These are phyloP conservation scores for Antheraea assamensis DNA, from an alignment of 2,888 invertebrate genomes.

Conservation along the genomic window DNA sequence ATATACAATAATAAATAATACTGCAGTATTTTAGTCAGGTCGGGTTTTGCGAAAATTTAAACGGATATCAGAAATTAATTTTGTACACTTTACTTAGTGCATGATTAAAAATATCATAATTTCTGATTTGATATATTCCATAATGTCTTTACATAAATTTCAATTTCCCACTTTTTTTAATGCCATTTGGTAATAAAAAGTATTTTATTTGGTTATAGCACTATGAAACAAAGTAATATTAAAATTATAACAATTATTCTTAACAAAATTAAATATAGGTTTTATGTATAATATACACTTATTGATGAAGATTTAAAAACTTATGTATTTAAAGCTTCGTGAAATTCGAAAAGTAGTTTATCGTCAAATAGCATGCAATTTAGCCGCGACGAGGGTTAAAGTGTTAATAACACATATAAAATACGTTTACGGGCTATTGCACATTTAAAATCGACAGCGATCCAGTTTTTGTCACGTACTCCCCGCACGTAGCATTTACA, in stretches of 20 bases:
- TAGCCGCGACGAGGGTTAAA: not conserved
- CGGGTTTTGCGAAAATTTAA: not conserved
- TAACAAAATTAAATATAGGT: not conserved
- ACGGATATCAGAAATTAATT: not conserved
- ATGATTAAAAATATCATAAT: not conserved
- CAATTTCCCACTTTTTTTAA: not conserved
- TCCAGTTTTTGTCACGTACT: constrained; percentile 48
- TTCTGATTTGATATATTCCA: no score
- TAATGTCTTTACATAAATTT: no score
- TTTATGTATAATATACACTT: not conserved
- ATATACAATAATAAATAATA: not conserved
- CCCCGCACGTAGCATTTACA: constrained; percentile 34
- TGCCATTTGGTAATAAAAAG: not conserved
- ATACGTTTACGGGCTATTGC: constrained; percentile 53
- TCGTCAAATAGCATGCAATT: not conserved
- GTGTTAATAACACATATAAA: constrained; percentile 45
- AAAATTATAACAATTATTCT: not conserved
- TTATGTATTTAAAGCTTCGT: not conserved
- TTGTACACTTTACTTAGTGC: not conserved
- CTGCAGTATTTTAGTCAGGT: not conserved
- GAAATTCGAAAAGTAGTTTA: not conserved
- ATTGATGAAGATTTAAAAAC: not conserved
- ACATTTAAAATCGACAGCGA: constrained; percentile 50
- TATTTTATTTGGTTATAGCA: not conserved
- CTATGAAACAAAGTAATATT: not conserved